Conservation (phyloP, 2,888 invertebrate species). For the Dryocosmus kuriphilus region DNA sequence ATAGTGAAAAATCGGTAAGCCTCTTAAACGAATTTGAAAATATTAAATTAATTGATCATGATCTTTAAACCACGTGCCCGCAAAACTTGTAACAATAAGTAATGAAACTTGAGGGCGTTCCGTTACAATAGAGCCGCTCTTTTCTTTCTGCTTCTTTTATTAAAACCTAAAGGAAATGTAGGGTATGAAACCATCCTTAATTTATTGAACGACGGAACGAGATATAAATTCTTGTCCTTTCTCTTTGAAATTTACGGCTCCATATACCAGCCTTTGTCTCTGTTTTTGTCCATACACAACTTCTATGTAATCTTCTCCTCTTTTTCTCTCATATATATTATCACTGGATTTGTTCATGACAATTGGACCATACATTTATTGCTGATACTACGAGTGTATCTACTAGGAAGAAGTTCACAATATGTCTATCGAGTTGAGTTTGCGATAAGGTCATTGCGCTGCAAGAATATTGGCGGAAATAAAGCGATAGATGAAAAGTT, state of each 20-base stretch:
- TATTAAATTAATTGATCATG: not conserved
- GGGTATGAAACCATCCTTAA: constrained; percentile 13
- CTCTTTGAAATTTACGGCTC: constrained; percentile 14
- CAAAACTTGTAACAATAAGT: not conserved
- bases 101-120: not conserved
- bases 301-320: constrained; percentile 2
- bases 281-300: not conserved
- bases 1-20: too few relatives aligned
- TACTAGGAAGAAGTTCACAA: not conserved
- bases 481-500: not conserved
- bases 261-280: not conserved
- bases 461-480: constrained; percentile 2
- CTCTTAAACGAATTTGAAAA: too few relatives aligned
- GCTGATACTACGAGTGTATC: constrained; percentile 1
- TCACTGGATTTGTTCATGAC: not conserved
- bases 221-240: constrained; percentile 22
- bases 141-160: constrained; percentile 6
- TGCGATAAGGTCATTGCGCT: constrained; percentile 33
- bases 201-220: constrained; percentile 4
- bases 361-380: constrained; percentile 30
- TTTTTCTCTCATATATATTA: not conserved
- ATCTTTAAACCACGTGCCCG: not conserved
- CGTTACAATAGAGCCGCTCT: not conserved
- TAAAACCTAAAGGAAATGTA: constrained; percentile 18
- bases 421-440: constrained; percentile 36